Base-by-base conservation (phyloP, 2,797 vertebrate genomes). In the Chrysocyon brachyurus region DNA sequence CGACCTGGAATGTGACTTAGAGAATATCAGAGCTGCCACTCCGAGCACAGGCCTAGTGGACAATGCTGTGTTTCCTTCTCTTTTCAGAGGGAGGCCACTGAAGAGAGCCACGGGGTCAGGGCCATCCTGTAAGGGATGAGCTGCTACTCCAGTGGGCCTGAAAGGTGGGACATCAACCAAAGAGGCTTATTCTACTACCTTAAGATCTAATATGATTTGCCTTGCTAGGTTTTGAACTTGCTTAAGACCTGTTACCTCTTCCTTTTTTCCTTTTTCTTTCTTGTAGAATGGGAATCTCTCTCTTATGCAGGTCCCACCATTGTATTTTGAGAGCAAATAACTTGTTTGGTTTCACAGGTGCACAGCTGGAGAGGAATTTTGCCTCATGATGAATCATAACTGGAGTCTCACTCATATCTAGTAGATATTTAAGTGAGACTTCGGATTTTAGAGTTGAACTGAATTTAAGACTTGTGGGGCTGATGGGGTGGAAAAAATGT, bases 341-440 rank as follows among this genome's bases (percentile, higher is more conserved):
- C 63, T 85, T 66, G 31, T 72, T 56, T 52, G 72, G 16, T 68
- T 94, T 78, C 93, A 61, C 63, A 88, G 54, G 64, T 93, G 81
- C 24, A 52, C 11, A 52, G n/a, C 72, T 90, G 40, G 87, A 95
- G 40, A 90, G 16, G 61, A 70, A 61, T 91, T 91, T 61, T 63
- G 73, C 54, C 49, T 91, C 36, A 61, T n/a, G 46, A 26, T 86
- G 54, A 91, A 31, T 90, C 81, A 36, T 77, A 75, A 63, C 10
- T 68, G 36, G 15, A n/a, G 40, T 87, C 40, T 90, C 52, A 90
- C 59, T 87, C 24, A 72, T 57, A 59, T 36, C 31, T 78, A 94
- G 70, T 68, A 77, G 61, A 31, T 90, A 85, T 68, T 85, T 90
- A 70, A 68, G 57, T 61, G 40, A 70, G 40, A 70, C 73, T 94